Evolutionary conservation across 2,888 invertebrate genomes (phyloP), one percentile per base, ranked within the genome.

Genomic region (Busseola fusca): DNA sequence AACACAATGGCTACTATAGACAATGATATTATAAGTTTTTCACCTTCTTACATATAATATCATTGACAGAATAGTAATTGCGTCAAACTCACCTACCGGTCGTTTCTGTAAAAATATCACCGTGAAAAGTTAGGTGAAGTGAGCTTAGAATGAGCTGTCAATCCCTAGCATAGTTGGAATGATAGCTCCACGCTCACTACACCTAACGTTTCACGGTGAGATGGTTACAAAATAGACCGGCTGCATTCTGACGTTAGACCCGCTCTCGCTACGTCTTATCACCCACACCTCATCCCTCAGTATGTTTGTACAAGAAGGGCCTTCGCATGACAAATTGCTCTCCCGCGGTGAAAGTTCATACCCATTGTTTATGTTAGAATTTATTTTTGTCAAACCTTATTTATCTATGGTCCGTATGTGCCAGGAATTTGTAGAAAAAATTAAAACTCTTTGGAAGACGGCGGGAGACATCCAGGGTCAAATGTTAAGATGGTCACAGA

Each of bases 271-370:
- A 16, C 12, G 25, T 59, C 72, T 18, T 34, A 12, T 72, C 1
- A 16, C 58, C 0, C 40, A 34, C 9, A 67, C 69, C 62, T 27
- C 12, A 58, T 7, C 50, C 42, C 56, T 69, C 14, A n/a, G 62
- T 69, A n/a, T 84, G 73, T 85, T 83, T 83, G 69, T 75, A 5
- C 68, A 70, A 42, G 6, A 34, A 34, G 78, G 69, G 75, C 80
- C 76, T 80, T 74, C 69, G 74, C 57, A 80, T 88, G 88, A 89
- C 87, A 87, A 88, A 89, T 89, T 76, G 88, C 84, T 85, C 87
- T 67, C 88, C 87, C 66, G 78, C 85, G 66, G 84, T 63, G 87
- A 74, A 75, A 80, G 71, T 72, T 78, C 70, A 30, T 54, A 50
- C 16, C 58, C 69, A 81, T 82, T 87, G 81, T 87, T 85, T 80